Conservation (phyloP, 2,113 vertebrate species). For the Percina caprodes region DNA sequence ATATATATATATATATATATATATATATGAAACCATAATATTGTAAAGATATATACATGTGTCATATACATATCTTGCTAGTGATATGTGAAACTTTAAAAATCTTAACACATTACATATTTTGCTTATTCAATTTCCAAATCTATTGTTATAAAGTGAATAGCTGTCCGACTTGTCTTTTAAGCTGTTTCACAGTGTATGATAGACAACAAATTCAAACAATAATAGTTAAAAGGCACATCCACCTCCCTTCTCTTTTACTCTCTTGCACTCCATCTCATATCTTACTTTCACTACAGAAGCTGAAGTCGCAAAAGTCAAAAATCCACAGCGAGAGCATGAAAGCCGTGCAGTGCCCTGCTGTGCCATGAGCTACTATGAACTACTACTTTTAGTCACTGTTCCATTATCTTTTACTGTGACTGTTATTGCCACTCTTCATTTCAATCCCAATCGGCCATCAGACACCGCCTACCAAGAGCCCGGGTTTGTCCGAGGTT, state of each 20-base stretch:
- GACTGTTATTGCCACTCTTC: too few species aligned
- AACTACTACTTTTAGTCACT: too few species aligned
- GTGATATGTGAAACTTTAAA: background rate
- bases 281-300: slow-evolving; percentile 28
- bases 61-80: background rate
- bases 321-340: slow-evolving; percentile 34
- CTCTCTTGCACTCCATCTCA: slow-evolving; percentile 25
- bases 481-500: too few species aligned
- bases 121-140: slow-evolving; percentile 14
- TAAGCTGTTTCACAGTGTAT: background rate
- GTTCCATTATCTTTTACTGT: too few species aligned
- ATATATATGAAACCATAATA: slow-evolving; percentile 14
- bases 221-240: slow-evolving; percentile 18
- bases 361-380: too few species aligned
- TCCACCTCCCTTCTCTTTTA: background rate
- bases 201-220: background rate
- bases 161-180: background rate
- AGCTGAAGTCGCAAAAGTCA: slow-evolving; percentile 34
- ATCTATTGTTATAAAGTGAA: background rate
- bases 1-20: too few species aligned
- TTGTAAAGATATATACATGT: slow-evolving; percentile 15
- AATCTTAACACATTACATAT: background rate
- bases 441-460: too few species aligned
- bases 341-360: background rate
- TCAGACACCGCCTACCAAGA: too few species aligned